phyloP scores from a whole-genome alignment of 2,113 vertebrate species.

The Mormyrus iriodes region DNA sequence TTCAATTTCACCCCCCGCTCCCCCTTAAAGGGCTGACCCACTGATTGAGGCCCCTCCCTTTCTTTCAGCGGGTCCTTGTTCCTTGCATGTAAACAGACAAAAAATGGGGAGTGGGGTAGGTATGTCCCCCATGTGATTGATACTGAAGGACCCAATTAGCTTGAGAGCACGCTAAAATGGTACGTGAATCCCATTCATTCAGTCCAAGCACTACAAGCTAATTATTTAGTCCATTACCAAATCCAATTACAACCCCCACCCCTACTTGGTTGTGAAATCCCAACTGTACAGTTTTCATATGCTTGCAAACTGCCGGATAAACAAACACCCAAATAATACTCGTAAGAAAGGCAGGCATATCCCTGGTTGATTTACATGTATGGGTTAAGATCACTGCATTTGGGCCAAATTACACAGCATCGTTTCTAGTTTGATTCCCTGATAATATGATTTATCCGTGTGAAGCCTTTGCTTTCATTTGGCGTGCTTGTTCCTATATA shows the following conservation, averaged over 20 bases:
- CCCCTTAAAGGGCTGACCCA: background rate
- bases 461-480: background rate
- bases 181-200: conserved; percentile 7
- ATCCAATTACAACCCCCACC: background rate
- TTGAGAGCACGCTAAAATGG: conserved; percentile 6
- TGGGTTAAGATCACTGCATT: background rate
- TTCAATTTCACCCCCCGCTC: background rate
- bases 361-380: background rate
- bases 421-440: background rate
- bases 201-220: background rate
- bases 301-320: background rate
- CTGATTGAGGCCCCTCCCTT: background rate
- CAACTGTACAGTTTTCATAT: background rate
- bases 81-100: background rate
- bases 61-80: background rate
- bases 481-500: background rate
- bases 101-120: background rate
- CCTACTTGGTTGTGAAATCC: background rate
- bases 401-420: background rate
- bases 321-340: background rate
- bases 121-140: background rate
- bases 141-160: conserved; percentile 11
- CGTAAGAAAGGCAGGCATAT: background rate
- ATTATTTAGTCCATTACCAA: conserved; percentile 6
- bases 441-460: background rate